Conservation (phyloP, 2,797 vertebrate genomes). For the Oreochromis grahami region DNA sequence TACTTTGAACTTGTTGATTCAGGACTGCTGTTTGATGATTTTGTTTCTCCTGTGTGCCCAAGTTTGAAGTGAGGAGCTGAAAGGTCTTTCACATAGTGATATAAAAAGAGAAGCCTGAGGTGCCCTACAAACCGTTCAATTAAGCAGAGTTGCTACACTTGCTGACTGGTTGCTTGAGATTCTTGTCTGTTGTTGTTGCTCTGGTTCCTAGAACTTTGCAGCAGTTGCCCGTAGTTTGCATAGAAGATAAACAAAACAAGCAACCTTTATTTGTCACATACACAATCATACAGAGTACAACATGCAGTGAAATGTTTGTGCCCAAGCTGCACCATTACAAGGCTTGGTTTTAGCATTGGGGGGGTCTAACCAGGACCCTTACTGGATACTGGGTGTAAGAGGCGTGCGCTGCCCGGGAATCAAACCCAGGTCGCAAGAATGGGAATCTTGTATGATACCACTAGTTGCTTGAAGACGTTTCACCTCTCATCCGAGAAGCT, state of each 20-base stretch:
- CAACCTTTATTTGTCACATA: no score
- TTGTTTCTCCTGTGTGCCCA: not conserved
- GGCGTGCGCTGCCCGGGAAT: slow-evolving; percentile 93
- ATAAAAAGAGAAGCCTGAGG: not conserved
- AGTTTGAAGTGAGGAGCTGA: not conserved
- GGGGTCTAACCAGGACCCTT: no score
- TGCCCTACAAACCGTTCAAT: not conserved
- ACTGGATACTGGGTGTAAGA: not conserved
- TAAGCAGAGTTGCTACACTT: not conserved
- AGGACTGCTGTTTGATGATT: not conserved
- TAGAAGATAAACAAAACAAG: no score
- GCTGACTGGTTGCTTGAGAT: not conserved
- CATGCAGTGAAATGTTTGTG: no score
- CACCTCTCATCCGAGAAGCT: not conserved
- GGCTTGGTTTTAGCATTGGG: no score
- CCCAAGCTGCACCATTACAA: no score
- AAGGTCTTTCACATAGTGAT: not conserved
- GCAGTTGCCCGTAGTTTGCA: not conserved
- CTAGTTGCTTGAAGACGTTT: slow-evolving; percentile 53
- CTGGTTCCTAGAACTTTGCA: not conserved
- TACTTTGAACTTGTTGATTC: not conserved
- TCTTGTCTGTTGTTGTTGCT: not conserved
- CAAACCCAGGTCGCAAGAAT: slow-evolving; percentile 99
- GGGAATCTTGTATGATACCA: slow-evolving; percentile 99
- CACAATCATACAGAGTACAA: no score